Percentiles rank a stretch among this genome's conserved stretches.
phyloP scores from a whole-genome alignment of 37 sponge, comb jelly and placozoan species.

The Oscarella lobularis region DNA sequence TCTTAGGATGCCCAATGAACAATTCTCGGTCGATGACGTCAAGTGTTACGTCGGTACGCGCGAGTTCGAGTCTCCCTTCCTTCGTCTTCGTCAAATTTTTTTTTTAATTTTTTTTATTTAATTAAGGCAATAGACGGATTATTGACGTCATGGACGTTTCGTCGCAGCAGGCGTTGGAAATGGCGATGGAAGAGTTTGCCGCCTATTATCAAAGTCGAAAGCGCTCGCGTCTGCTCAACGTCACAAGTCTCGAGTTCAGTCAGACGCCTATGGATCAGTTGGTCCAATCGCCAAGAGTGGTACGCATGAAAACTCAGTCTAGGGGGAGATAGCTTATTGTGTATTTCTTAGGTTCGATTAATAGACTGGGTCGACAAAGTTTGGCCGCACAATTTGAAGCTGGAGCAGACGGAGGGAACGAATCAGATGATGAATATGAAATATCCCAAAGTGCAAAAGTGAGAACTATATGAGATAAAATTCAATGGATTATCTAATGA shows the following conservation, averaged over 20 bases:
- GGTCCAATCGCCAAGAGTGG: constrained; percentile 38
- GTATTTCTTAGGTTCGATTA: constrained; percentile 46
- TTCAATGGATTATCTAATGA: not conserved
- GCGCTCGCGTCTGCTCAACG: constrained; percentile 25
- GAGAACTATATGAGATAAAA: not conserved
- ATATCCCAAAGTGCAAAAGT: constrained; percentile 87
- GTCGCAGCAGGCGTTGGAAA: constrained; percentile 30
- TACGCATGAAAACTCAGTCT: too few relatives aligned
- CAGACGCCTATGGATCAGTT: constrained; percentile 26
- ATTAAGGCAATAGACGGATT: constrained; percentile 11
- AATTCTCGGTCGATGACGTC: constrained; percentile 33
- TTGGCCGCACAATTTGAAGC: constrained; percentile 44
- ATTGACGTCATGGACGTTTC: constrained; percentile 43
- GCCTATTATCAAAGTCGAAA: constrained; percentile 20
- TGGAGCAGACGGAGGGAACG: constrained; percentile 36
- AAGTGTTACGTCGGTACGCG: constrained; percentile 28
- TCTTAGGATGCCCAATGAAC: constrained; percentile 18
- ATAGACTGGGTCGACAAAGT: constrained; percentile 69
- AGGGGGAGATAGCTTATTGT: too few relatives aligned
- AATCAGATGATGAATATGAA: constrained; percentile 49
- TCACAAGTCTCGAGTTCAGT: constrained; percentile 55
- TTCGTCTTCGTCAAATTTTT: too few relatives aligned
- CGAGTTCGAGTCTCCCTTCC: not conserved
- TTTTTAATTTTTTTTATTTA: too few relatives aligned
- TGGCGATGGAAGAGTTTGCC: constrained; percentile 30